phyloP scores from a whole-genome alignment of 2,113 vertebrate genomes.

The Ceratotherium simum region DNA sequence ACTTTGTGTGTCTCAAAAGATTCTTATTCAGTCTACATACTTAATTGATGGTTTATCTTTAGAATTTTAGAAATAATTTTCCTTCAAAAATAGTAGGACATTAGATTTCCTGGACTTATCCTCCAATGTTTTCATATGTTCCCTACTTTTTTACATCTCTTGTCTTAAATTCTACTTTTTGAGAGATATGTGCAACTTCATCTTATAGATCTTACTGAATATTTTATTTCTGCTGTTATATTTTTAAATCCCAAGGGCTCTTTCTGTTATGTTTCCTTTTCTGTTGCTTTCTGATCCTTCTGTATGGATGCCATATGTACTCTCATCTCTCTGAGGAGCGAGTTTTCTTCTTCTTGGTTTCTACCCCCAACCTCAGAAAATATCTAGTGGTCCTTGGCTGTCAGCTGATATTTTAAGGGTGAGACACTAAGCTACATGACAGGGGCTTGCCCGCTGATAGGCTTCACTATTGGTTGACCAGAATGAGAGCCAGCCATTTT shows the following conservation, averaged over 20 bases:
- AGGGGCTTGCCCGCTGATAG: neutral
- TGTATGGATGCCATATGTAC: neutral
- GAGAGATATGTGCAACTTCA: neutral
- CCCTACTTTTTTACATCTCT: neutral
- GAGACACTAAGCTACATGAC: neutral
- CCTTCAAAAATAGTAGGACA: neutral
- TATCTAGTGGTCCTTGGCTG: neutral
- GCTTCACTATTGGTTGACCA: neutral
- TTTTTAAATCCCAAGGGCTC: neutral
- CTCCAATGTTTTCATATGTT: neutral
- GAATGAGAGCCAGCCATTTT: neutral
- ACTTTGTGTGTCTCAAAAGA: neutral
- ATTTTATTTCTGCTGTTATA: neutral
- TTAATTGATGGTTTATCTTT: neutral
- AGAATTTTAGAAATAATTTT: conserved; percentile 5
- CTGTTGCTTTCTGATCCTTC: neutral
- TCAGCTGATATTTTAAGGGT: neutral
- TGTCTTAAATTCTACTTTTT: conserved; percentile 27
- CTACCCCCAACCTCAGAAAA: neutral
- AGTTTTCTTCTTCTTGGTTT: neutral
- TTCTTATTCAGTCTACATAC: neutral
- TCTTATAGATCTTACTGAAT: neutral
- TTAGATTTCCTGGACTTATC: neutral
- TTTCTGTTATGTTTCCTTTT: neutral
- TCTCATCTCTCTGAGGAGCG: neutral